Conservation (phyloP, 2,888 invertebrate species). For the Alcis repandata region DNA sequence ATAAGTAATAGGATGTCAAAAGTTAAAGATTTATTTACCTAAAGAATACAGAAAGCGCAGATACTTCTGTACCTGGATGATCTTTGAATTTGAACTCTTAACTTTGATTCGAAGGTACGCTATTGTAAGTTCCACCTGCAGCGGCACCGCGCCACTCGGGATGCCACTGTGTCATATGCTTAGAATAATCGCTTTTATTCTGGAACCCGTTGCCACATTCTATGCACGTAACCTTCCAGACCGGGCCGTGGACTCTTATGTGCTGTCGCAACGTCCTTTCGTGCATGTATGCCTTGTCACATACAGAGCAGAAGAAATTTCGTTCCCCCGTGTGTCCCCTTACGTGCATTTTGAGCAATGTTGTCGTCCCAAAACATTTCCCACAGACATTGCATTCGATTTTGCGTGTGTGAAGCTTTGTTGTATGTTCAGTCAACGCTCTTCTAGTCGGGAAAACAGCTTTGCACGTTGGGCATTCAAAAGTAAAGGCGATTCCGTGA, state of each 20-base stretch:
- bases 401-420: constrained; percentile 75
- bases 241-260: constrained; percentile 74
- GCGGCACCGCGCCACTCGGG: constrained; percentile 74
- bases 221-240: constrained; percentile 71
- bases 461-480: constrained; percentile 75
- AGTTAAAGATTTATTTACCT: not conserved
- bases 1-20: not conserved
- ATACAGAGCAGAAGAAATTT: constrained; percentile 74
- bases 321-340: constrained; percentile 77
- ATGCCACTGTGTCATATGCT: constrained; percentile 80
- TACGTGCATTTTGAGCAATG: constrained; percentile 75
- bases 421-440: constrained; percentile 78
- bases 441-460: constrained; percentile 70
- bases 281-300: constrained; percentile 80
- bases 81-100: not conserved
- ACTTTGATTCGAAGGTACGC: constrained; percentile 46
- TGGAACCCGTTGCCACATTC: constrained; percentile 76
- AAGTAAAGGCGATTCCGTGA: constrained; percentile 76
- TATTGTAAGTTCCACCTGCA: constrained; percentile 67
- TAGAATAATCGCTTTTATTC: constrained; percentile 73
- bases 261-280: constrained; percentile 77
- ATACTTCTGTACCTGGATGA: not conserved
- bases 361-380: constrained; percentile 77
- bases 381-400: constrained; percentile 77
- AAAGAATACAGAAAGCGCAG: not conserved